Base-by-base conservation (phyloP, 2,888 invertebrate genomes). In the Parapristionchus giblindavisi region DNA sequence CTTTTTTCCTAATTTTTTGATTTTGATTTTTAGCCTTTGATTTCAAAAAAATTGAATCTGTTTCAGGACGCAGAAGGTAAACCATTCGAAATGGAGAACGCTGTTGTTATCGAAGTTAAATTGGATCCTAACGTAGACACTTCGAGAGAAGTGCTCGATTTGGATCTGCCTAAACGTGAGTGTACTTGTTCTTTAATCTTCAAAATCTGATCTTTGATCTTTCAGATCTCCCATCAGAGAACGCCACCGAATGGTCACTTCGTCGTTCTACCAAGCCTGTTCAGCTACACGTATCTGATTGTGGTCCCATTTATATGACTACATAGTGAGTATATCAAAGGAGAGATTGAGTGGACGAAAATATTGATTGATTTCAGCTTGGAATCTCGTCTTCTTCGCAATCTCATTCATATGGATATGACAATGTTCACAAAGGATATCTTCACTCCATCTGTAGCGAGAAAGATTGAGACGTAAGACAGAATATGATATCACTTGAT, bases 401-500 rank as follows among this genome's bases (percentile, higher is more conserved):
- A 21, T 2, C 36, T 38, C 6, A 36, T n/a, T 36, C 36, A 24
- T n/a, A 61, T 61, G 61, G 38, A 38, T n/a, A 5, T 61, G 61
- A n/a, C 38, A 4, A 61, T 38, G 4, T 61, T 61, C 61, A 61
- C 61, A 3, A 61, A 61, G 38, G 38, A 61, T 11, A 61, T 61
- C 3, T 6, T 21, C 21, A 61, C 14, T 6, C 61, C 61, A 4
- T 61, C 61, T 5, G 17, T 29, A 21, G 11, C 38, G 34, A 11
- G 61, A n/a, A 36, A 38, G 24, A n/a, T 61, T 6, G 61, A 61
- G 38, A 38, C 61, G 61, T 61, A 36, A 14, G 61, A n/a, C n/a
- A n/a, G n/a, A n/a, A n/a, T n/a, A n/a, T n/a, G n/a, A n/a, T n/a
- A n/a, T n/a, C n/a, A n/a, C n/a, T n/a, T n/a, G n/a, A n/a, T n/a